Percentiles rank a stretch among this genome's conserved stretches.
These are phyloP conservation scores for Drosophila tsacasi DNA, from an alignment of 1,140 invertebrate genomes.

Conservation along the genomic window DNA sequence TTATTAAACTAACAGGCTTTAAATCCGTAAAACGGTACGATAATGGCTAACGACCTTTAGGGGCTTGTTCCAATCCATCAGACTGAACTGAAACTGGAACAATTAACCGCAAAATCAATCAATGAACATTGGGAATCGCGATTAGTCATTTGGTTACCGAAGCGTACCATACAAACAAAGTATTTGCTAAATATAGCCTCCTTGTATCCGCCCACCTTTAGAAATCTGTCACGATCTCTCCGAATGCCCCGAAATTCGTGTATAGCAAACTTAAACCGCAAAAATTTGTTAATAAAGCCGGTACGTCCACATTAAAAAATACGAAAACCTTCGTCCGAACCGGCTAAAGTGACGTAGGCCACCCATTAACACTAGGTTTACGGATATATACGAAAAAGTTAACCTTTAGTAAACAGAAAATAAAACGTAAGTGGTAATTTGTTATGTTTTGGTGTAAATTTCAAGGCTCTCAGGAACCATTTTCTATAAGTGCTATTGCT, in stretches of 20 bases:
- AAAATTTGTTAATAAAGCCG: constrained; percentile 57
- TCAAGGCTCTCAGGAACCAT: neutral
- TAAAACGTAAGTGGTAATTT: neutral
- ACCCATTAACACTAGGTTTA: constrained; percentile 58
- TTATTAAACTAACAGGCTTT: too few relatives aligned
- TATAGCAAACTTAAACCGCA: constrained; percentile 54
- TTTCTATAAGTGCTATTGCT: too few relatives aligned
- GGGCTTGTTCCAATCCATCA: neutral
- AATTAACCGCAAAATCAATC: constrained; percentile 15
- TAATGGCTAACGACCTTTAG: constrained; percentile 11
- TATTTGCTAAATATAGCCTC: constrained; percentile 51
- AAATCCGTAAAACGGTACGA: neutral
- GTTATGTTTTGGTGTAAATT: neutral
- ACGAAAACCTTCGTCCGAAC: constrained; percentile 55
- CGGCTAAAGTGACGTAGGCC: constrained; percentile 61
- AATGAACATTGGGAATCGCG: constrained; percentile 18
- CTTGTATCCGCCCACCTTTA: constrained; percentile 59
- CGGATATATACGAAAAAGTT: constrained; percentile 18
- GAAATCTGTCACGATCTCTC: constrained; percentile 60
- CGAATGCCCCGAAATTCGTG: constrained; percentile 34
- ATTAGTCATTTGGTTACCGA: constrained; percentile 42
- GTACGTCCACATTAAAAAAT: constrained; percentile 23
- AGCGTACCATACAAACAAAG: constrained; percentile 48
- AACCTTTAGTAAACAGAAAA: constrained; percentile 27
- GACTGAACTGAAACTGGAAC: constrained; percentile 10